These are phyloP conservation scores for Enteromius paludinosus DNA, from an alignment of 2,797 vertebrate genomes.

Conservation along the genomic window DNA sequence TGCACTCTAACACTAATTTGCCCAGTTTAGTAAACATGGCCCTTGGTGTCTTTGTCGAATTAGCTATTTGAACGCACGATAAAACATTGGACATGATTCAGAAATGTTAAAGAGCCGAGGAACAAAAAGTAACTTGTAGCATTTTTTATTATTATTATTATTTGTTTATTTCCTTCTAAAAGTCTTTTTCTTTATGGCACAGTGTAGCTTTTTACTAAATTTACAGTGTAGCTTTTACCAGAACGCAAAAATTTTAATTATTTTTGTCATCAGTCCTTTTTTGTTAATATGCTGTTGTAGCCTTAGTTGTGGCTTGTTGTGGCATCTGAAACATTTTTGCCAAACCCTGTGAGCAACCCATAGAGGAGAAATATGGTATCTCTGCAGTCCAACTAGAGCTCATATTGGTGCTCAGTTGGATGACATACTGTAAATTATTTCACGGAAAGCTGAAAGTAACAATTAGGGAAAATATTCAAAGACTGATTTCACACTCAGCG, in stretches of 20 bases:
- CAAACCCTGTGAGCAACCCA: slow-evolving; percentile 48
- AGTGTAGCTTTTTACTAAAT: neutral
- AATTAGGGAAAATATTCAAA: slow-evolving; percentile 46
- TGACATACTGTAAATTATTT: slow-evolving; percentile 48
- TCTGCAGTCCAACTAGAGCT: slow-evolving; percentile 48
- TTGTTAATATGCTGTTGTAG: neutral
- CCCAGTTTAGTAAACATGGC: neutral
- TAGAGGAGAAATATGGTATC: slow-evolving; percentile 59
- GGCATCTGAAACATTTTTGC: slow-evolving; percentile 57
- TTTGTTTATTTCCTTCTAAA: neutral
- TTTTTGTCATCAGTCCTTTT: neutral
- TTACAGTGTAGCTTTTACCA: neutral
- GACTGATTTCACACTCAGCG: slow-evolving; percentile 44
- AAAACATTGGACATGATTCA: neutral
- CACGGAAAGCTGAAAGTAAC: slow-evolving; percentile 46
- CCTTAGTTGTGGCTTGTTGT: slow-evolving; percentile 28
- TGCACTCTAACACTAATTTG: neutral
- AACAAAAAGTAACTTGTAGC: neutral
- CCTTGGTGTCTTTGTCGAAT: neutral
- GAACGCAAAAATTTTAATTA: too few relatives aligned
- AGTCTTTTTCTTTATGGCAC: neutral
- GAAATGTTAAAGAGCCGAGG: neutral
- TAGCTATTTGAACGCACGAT: neutral
- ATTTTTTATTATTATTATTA: neutral
- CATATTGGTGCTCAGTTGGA: slow-evolving; percentile 44